Evolutionary conservation across 2,113 vertebrate genomes (phyloP).

Genomic region (Nothocercus nigrocapillus): DNA sequence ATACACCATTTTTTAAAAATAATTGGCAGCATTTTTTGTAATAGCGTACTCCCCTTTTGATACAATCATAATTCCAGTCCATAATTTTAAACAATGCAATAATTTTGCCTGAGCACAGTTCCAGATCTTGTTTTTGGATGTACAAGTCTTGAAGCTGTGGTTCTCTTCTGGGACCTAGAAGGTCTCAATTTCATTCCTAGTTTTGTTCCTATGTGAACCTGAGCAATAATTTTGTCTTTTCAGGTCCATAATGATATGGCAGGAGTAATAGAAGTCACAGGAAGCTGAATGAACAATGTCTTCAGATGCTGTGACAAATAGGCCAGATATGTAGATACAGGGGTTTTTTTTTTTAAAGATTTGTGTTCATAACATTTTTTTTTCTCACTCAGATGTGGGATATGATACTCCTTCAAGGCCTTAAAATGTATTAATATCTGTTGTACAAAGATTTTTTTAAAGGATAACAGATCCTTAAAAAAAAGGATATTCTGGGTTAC

Average conservation of each 20-base stretch:
- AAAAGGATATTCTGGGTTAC: not conserved
- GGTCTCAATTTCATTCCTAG: not conserved
- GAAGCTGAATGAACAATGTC: not conserved
- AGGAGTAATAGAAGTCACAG: not conserved
- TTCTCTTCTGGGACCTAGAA: not conserved
- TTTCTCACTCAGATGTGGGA: not conserved
- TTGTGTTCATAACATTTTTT: not conserved
- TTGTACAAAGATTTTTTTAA: not conserved
- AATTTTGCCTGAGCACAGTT: not conserved
- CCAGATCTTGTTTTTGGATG: not conserved
- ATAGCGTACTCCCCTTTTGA: conserved; percentile 13
- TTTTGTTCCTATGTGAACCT: not conserved
- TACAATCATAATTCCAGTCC: conserved; percentile 16
- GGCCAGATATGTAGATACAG: not conserved
- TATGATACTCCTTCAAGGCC: not conserved
- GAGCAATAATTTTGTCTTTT: not conserved
- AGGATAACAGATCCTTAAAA: not conserved
- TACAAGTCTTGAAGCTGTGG: not conserved
- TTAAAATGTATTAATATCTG: not conserved
- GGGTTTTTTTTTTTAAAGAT: not conserved
- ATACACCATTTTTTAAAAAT: not conserved
- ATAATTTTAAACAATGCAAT: not conserved
- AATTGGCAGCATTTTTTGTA: not conserved
- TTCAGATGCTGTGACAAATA: not conserved
- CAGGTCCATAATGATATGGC: not conserved